Evolutionary conservation across 2,113 vertebrate species (phyloP).

Genomic region (Strix aluco): DNA sequence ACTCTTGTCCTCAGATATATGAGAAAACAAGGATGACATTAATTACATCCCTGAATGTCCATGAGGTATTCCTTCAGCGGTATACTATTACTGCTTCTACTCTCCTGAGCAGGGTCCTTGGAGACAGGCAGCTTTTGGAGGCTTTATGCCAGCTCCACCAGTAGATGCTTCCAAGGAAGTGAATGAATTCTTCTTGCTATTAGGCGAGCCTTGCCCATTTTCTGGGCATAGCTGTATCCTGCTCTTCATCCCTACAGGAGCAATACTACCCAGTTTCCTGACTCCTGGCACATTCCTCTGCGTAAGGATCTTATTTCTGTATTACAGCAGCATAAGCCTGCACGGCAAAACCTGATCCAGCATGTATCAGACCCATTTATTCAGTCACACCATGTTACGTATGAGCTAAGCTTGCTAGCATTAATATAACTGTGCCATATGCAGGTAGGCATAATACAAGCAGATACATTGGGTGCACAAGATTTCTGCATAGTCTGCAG

Average conservation of each 20-base stretch:
- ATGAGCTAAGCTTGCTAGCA: background rate
- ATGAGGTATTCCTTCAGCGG: conserved; percentile 50
- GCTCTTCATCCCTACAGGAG: background rate
- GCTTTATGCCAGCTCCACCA: background rate
- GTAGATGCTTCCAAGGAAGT: background rate
- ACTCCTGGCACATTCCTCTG: background rate
- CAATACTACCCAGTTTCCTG: background rate
- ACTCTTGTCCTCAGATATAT: background rate
- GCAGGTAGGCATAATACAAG: background rate
- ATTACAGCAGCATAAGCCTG: background rate
- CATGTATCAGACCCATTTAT: background rate
- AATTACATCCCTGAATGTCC: conserved; percentile 46
- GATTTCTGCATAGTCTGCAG: conserved; percentile 5
- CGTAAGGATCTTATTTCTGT: background rate
- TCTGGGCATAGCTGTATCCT: background rate
- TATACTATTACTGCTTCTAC: background rate
- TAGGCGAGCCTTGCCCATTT: background rate
- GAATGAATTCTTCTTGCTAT: background rate
- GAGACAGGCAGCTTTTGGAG: background rate
- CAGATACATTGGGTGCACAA: background rate
- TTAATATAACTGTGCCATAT: background rate
- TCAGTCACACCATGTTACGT: background rate
- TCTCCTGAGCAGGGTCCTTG: background rate
- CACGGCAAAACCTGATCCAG: background rate
- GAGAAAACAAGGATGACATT: conserved; percentile 2